Evolutionary conservation across 2,797 vertebrate species (phyloP).

Genomic region (Knipowitschia caucasica): DNA sequence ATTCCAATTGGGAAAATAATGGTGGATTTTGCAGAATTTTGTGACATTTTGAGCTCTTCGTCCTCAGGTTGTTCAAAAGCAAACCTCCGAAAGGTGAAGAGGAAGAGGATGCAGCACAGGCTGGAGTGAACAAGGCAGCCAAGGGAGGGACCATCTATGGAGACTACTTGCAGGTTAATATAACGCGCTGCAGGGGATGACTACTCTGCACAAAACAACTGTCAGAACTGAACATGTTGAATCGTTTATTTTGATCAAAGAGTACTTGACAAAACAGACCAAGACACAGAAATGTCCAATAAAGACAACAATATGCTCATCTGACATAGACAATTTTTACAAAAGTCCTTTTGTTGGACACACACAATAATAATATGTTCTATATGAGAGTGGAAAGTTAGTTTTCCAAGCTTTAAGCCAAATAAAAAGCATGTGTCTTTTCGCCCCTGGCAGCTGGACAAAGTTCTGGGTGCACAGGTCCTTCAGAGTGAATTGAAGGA

Average conservation of each 20-base stretch:
- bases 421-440: too few relatives aligned
- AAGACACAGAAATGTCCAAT: too few relatives aligned
- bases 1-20: background rate
- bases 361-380: too few relatives aligned
- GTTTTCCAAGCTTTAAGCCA: too few relatives aligned
- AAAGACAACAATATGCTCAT: background rate
- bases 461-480: constrained; percentile 87
- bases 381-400: background rate
- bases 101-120: constrained; percentile 80
- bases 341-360: background rate
- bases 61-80: constrained; percentile 79
- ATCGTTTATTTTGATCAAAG: too few relatives aligned
- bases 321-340: background rate
- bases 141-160: constrained; percentile 88
- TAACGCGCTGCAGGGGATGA: too few relatives aligned
- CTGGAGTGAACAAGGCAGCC: constrained; percentile 84
- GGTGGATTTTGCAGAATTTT: background rate
- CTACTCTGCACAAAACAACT: too few relatives aligned
- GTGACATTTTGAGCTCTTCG: constrained; percentile 18
- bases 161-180: constrained; percentile 91
- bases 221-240: too few relatives aligned
- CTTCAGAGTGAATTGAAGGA: constrained; percentile 91
- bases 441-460: constrained; percentile 87
- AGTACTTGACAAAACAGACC: too few relatives aligned
- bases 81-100: constrained; percentile 71